These are phyloP conservation scores for Lagria hirta DNA, from an alignment of 2,888 invertebrate genomes.

Conservation along the genomic window DNA sequence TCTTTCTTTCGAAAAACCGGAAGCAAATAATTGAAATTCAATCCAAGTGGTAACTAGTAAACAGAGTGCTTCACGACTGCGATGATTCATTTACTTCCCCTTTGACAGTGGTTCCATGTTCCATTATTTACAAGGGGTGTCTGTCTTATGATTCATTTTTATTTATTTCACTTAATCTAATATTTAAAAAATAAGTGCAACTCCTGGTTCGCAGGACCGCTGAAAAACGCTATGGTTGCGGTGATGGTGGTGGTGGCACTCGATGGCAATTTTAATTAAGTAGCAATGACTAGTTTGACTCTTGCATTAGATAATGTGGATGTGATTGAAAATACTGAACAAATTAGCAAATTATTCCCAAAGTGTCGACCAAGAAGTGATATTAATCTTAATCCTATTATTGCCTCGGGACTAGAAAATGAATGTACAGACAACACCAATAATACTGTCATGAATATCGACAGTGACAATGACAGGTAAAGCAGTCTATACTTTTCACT, in stretches of 20 bases:
- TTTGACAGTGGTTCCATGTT: too few species aligned
- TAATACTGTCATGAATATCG: constrained; percentile 56
- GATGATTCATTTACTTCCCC: constrained; percentile 26
- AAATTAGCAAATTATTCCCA: constrained; percentile 82
- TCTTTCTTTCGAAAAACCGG: too few species aligned
- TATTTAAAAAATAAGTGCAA: constrained; percentile 7
- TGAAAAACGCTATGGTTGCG: constrained; percentile 15
- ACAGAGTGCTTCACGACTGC: constrained; percentile 21
- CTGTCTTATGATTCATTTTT: constrained; percentile 32
- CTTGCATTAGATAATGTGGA: constrained; percentile 55
- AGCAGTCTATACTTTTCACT: too few species aligned
- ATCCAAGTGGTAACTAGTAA: constrained; percentile 18
- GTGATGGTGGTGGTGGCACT: too few species aligned
- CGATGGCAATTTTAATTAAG: constrained; percentile 31
- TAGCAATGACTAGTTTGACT: constrained; percentile 55
- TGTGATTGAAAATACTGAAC: constrained; percentile 63
- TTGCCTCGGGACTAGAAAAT: constrained; percentile 50
- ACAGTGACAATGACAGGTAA: constrained; percentile 55
- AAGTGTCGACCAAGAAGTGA: constrained; percentile 78
- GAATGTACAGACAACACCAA: constrained; percentile 52
- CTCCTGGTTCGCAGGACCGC: constrained; percentile 19
- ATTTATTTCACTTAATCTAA: constrained; percentile 4
- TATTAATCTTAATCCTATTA: constrained; percentile 59
- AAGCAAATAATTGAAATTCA: constrained; percentile 33
- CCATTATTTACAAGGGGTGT: constrained; percentile 19